Evolutionary conservation across 2,888 invertebrate genomes (phyloP).

Genomic region (Ferdinandea cuprea): DNA sequence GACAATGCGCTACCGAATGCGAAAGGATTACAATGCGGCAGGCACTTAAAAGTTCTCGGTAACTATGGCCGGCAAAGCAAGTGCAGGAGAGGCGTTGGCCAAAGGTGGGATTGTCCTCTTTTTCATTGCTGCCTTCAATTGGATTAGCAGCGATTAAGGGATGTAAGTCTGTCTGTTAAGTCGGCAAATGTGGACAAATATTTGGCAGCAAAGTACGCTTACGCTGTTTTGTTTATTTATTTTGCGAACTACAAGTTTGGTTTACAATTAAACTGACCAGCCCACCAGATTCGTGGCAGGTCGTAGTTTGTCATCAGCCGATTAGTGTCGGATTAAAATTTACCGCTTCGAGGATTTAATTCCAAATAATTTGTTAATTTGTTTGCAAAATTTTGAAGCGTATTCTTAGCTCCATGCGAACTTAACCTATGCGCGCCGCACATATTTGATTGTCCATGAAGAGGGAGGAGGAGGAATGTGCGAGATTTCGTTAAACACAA

Average conservation of each 20-base stretch:
- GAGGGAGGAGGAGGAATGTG: constrained; percentile 35
- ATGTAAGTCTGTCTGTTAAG: constrained; percentile 57
- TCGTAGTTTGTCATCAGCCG: constrained; percentile 27
- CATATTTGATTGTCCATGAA: constrained; percentile 16
- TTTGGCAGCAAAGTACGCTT: constrained; percentile 54
- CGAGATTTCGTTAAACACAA: constrained; percentile 35
- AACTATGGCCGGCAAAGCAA: constrained; percentile 35
- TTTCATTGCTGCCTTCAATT: constrained; percentile 65
- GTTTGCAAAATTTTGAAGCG: constrained; percentile 41
- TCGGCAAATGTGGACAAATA: constrained; percentile 69
- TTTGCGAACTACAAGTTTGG: constrained; percentile 51
- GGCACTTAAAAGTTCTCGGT: constrained; percentile 27
- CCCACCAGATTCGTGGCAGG: constrained; percentile 6
- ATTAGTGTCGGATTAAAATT: constrained; percentile 61
- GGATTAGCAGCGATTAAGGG: constrained; percentile 71
- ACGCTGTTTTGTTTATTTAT: constrained; percentile 43
- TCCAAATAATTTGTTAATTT: constrained; percentile 57
- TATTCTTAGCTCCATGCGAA: neutral
- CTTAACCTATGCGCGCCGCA: no score
- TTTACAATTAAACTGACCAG: constrained; percentile 60
- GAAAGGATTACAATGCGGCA: constrained; percentile 48
- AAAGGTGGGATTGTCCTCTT: constrained; percentile 50
- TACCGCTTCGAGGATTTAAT: constrained; percentile 61
- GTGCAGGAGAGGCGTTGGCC: constrained; percentile 34
- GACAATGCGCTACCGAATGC: constrained; percentile 44